Evolutionary conservation across 2,888 invertebrate genomes (phyloP).

Genomic region (Agonum fuliginosum): DNA sequence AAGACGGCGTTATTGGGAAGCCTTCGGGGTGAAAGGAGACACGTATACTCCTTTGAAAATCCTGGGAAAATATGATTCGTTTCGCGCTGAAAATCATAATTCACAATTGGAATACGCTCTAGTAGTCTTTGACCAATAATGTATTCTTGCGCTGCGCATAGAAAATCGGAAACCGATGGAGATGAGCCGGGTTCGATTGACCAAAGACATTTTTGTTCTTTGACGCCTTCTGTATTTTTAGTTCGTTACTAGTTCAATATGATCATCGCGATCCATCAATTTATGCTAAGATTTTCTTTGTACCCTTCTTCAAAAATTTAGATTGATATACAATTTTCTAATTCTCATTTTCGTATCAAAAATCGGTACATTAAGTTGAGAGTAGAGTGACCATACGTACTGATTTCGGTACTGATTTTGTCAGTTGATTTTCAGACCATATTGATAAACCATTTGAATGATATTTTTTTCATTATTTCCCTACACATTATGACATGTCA

Average conservation of each 20-base stretch:
- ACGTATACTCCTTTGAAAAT: slow-evolving; percentile 69
- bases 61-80: slow-evolving; percentile 73
- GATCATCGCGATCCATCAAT: too few species aligned
- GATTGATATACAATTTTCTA: too few species aligned
- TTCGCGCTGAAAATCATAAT: slow-evolving; percentile 72
- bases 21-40: slow-evolving; percentile 63
- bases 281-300: too few species aligned
- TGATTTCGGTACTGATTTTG: too few species aligned
- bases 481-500: too few species aligned
- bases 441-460: too few species aligned
- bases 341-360: too few species aligned
- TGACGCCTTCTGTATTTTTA: background rate
- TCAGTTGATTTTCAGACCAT: too few species aligned
- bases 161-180: slow-evolving; percentile 57
- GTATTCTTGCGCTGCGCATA: slow-evolving; percentile 66
- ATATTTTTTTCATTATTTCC: too few species aligned
- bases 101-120: slow-evolving; percentile 72
- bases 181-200: slow-evolving; percentile 33
- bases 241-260: background rate
- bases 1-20: slow-evolving; percentile 61
- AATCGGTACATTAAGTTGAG: too few species aligned
- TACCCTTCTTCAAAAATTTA: too few species aligned
- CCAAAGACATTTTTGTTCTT: slow-evolving; percentile 3
- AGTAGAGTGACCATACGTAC: too few species aligned
- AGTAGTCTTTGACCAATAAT: slow-evolving; percentile 73